A percentile compares a stretch with the other conserved stretches of the same genome.
These are phyloP conservation scores for Drosophila sp. DNA, from an alignment of 1,140 invertebrate genomes.

Conservation along the genomic window DNA sequence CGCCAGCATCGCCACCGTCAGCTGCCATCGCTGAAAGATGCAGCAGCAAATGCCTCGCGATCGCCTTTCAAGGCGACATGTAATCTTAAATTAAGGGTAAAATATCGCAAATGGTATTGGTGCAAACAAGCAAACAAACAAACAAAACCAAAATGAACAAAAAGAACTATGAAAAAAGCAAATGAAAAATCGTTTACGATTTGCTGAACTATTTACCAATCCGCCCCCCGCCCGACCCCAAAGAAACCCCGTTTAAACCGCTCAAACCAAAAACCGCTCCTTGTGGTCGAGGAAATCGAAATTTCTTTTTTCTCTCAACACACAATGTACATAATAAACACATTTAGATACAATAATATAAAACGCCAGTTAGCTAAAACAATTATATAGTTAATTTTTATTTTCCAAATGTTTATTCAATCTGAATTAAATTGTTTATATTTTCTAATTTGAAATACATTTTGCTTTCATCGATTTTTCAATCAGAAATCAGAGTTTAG, in stretches of 20 bases:
- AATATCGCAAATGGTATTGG: constrained; percentile 83
- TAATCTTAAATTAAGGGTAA: constrained; percentile 83
- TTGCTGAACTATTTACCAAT: not conserved
- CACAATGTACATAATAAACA: no score
- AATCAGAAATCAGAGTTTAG: constrained; percentile 11
- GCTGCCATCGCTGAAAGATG: constrained; percentile 56
- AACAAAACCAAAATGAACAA: constrained; percentile 37
- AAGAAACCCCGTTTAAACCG: not conserved
- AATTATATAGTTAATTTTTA: not conserved
- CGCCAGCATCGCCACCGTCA: constrained; percentile 30
- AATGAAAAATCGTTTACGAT: constrained; percentile 10
- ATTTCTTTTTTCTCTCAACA: no score
- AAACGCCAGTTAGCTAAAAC: not conserved
- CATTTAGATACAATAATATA: no score
- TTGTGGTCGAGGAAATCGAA: not conserved
- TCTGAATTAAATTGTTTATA: no score
- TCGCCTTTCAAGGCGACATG: constrained; percentile 62
- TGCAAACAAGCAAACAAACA: constrained; percentile 45
- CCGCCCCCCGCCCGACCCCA: no score
- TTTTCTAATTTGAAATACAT: no score
- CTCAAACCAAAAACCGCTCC: not conserved
- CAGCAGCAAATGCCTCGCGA: constrained; percentile 46
- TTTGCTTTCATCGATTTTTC: not conserved
- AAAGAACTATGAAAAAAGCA: constrained; percentile 28
- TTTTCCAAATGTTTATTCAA: no score